These are phyloP conservation scores for Seriola aureovittata DNA, from an alignment of 2,113 vertebrate genomes.

Conservation along the genomic window DNA sequence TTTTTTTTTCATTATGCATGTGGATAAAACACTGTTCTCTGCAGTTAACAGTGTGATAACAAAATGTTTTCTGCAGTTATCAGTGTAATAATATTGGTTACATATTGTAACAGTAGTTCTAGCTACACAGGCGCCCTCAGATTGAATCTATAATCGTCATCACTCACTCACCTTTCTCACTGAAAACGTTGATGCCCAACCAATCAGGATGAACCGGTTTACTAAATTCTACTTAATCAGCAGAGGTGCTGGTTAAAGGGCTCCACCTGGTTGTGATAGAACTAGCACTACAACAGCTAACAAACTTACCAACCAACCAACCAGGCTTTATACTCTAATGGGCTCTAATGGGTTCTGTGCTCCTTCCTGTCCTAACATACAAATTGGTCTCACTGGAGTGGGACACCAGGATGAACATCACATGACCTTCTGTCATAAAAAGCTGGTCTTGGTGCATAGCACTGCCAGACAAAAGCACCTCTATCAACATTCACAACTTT, in stretches of 20 bases:
- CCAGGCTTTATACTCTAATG: slow-evolving; percentile 19
- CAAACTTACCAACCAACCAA: not conserved
- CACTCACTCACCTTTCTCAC: slow-evolving; percentile 7
- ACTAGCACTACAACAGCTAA: not conserved
- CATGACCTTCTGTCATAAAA: not conserved
- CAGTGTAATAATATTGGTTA: slow-evolving; percentile 52
- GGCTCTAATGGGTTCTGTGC: not conserved
- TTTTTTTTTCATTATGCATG: slow-evolving; percentile 67
- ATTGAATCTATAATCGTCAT: slow-evolving; percentile 26
- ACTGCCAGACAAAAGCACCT: not conserved
- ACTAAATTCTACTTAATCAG: slow-evolving; percentile 5
- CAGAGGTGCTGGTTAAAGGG: slow-evolving; percentile 25
- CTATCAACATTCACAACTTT: not conserved
- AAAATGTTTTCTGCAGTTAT: slow-evolving; percentile 41
- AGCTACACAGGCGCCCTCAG: slow-evolving; percentile 18
- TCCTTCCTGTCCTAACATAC: slow-evolving; percentile 1
- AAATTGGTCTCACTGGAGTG: slow-evolving; percentile 8
- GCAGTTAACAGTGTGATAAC: slow-evolving; percentile 41
- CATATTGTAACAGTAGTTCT: slow-evolving; percentile 52
- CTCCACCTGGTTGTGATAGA: slow-evolving; percentile 22
- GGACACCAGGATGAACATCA: not conserved
- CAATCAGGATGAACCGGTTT: slow-evolving; percentile 10
- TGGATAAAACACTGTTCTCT: slow-evolving; percentile 57
- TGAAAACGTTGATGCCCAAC: slow-evolving; percentile 12
- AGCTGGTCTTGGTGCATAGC: not conserved